A percentile compares a stretch with the other conserved stretches of the same genome.
Evolutionary conservation across 2,888 invertebrate species (phyloP).

Genomic region (Hyposoter didymator): DNA sequence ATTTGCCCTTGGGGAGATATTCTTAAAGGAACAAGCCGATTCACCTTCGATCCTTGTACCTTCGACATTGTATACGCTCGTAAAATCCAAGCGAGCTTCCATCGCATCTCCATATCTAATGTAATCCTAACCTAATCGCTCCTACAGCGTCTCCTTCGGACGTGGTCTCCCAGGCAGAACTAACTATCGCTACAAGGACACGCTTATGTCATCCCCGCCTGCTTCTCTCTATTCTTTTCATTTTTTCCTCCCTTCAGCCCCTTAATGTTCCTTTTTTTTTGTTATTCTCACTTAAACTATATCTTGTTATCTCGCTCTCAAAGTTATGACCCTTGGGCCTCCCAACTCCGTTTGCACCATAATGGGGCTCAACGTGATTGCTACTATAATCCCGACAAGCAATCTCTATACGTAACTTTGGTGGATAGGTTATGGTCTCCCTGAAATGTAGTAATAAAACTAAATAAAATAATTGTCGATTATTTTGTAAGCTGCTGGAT

Average conservation of each 20-base stretch:
- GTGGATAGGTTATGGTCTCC: constrained; percentile 8
- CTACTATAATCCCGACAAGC: constrained; percentile 31
- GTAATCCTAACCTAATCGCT: constrained; percentile 73
- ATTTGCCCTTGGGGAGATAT: constrained; percentile 65
- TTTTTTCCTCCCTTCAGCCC: constrained; percentile 1
- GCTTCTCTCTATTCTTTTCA: constrained; percentile 32
- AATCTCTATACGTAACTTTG: constrained; percentile 44
- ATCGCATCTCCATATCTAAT: constrained; percentile 77
- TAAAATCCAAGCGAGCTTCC: constrained; percentile 43
- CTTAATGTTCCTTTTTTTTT: constrained; percentile 54
- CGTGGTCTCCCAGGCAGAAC: constrained; percentile 80
- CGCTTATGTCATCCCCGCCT: constrained; percentile 26
- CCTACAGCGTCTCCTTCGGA: constrained; percentile 76
- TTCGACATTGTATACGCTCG: constrained; percentile 62
- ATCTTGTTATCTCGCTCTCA: constrained; percentile 29
- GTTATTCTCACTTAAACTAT: constrained; percentile 42
- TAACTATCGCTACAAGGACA: constrained; percentile 81
- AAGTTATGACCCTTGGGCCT: constrained; percentile 59
- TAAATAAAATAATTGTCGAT: not conserved
- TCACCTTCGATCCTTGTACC: constrained; percentile 69
- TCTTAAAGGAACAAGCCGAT: constrained; percentile 56
- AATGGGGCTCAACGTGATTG: constrained; percentile 70
- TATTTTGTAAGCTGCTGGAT: not conserved
- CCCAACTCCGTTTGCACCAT: constrained; percentile 79
- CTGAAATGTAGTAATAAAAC: not conserved